A percentile compares a stretch with the other conserved stretches of the same genome.
These are phyloP conservation scores for Trichosurus vulpecula DNA, from an alignment of 2,797 vertebrate genomes.

Conservation along the genomic window DNA sequence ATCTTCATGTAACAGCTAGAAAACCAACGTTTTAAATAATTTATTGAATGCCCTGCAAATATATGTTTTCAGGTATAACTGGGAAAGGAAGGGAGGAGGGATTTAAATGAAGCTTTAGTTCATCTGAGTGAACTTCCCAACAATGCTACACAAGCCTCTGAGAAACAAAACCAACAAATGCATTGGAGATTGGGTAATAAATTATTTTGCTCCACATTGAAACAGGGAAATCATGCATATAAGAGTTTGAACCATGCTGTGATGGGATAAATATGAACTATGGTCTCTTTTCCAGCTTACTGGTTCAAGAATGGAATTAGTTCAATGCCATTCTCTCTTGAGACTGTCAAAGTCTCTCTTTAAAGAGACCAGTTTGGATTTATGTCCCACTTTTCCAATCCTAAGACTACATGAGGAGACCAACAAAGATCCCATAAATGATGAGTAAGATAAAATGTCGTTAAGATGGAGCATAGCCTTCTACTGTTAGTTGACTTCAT, in stretches of 20 bases:
- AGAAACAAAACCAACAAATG: conserved; percentile 11
- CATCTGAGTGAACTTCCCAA: not conserved
- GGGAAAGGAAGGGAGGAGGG: not conserved
- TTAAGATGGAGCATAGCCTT: not conserved
- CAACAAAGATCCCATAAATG: conserved; percentile 45
- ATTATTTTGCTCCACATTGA: not conserved
- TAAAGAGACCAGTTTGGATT: conserved; percentile 52
- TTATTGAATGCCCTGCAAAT: not conserved
- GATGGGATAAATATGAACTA: not conserved
- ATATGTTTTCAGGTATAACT: not conserved
- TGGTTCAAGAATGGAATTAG: not conserved
- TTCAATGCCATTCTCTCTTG: not conserved
- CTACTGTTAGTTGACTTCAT: not conserved
- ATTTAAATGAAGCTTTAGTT: not conserved
- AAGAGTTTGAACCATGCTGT: not conserved
- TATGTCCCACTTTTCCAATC: conserved; percentile 32
- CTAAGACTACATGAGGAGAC: conserved; percentile 23
- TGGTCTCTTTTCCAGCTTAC: not conserved
- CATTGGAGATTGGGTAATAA: conserved; percentile 10
- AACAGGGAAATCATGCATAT: not conserved
- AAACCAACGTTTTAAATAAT: not conserved
- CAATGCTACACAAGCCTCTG: not conserved
- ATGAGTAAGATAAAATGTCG: conserved; percentile 19
- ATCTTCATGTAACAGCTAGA: not conserved
- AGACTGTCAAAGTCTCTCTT: conserved; percentile 29